These are phyloP conservation scores for Ormia ochracea DNA, from an alignment of 2,888 invertebrate species.

Conservation along the genomic window DNA sequence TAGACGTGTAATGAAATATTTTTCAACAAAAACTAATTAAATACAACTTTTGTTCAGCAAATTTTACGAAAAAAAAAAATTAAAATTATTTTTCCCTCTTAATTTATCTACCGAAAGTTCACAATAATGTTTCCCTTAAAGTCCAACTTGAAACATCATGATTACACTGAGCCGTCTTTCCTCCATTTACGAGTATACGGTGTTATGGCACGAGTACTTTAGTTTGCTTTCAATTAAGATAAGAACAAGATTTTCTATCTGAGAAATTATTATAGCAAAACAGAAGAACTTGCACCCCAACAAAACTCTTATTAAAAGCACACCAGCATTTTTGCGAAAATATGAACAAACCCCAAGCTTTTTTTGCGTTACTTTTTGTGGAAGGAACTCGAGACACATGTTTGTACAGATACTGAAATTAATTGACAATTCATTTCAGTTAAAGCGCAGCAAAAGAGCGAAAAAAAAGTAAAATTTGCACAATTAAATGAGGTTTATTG, in stretches of 20 bases:
- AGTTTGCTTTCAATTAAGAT: slow-evolving; percentile 28
- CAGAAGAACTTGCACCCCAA: slow-evolving; percentile 2
- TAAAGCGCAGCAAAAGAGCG: neutral
- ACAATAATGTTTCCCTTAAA: neutral
- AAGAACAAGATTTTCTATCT: slow-evolving; percentile 27
- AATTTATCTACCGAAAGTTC: neutral
- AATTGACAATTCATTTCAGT: slow-evolving; percentile 59
- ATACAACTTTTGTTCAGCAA: no score
- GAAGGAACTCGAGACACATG: slow-evolving; percentile 39
- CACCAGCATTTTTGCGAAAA: slow-evolving; percentile 12
- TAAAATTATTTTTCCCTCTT: no score
- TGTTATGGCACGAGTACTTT: neutral
- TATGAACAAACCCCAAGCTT: slow-evolving; percentile 14
- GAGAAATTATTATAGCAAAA: slow-evolving; percentile 14
- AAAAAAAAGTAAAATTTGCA: neutral
- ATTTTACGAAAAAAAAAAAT: no score
- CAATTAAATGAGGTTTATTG: neutral
- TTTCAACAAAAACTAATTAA: no score
- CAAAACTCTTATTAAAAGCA: neutral
- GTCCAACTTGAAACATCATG: neutral
- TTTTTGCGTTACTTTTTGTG: neutral
- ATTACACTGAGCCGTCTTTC: neutral
- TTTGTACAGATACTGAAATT: slow-evolving; percentile 57
- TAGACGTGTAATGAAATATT: no score
- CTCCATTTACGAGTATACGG: neutral